phyloP scores from a whole-genome alignment of 2,113 vertebrate genomes.

The Pangasianodon hypophthalmus region DNA sequence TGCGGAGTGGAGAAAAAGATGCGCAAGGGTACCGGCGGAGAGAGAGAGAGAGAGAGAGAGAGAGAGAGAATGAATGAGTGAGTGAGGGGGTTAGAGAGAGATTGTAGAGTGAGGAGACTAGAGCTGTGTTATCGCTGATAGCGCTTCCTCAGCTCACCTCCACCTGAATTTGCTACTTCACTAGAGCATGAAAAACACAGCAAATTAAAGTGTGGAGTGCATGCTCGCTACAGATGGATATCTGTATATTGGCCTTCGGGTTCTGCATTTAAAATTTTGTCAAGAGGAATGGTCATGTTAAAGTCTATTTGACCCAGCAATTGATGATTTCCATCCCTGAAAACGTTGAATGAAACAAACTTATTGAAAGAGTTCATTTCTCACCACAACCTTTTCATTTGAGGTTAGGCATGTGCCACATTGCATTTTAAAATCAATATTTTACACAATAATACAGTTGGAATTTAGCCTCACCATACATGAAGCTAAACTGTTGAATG shows the following conservation, averaged over 20 bases:
- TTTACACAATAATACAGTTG: neutral
- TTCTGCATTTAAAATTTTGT: conserved; percentile 76
- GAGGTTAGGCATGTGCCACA: neutral
- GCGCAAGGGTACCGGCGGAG: conserved; percentile 2
- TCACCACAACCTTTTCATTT: neutral
- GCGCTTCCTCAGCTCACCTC: conserved; percentile 82
- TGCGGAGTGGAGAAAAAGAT: conserved; percentile 6
- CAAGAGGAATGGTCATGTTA: conserved; percentile 49
- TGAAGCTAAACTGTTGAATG: neutral
- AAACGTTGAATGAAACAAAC: neutral
- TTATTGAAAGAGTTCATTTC: neutral
- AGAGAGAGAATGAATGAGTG: conserved; percentile 48
- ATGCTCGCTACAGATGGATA: conserved; percentile 89
- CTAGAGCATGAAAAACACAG: conserved; percentile 93
- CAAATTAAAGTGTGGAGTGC: conserved; percentile 91
- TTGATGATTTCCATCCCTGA: conserved; percentile 34
- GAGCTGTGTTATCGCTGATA: conserved; percentile 89
- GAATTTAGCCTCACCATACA: neutral
- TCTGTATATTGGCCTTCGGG: conserved; percentile 89
- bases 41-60: conserved; percentile 45
- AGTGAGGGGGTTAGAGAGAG: conserved; percentile 70
- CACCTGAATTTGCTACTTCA: conserved; percentile 91
- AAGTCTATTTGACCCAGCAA: conserved; percentile 37
- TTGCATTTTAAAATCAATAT: neutral
- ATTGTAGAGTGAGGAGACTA: conserved; percentile 85